Conservation (phyloP, 1,140 invertebrate species). For the Euborellia annulipes region DNA sequence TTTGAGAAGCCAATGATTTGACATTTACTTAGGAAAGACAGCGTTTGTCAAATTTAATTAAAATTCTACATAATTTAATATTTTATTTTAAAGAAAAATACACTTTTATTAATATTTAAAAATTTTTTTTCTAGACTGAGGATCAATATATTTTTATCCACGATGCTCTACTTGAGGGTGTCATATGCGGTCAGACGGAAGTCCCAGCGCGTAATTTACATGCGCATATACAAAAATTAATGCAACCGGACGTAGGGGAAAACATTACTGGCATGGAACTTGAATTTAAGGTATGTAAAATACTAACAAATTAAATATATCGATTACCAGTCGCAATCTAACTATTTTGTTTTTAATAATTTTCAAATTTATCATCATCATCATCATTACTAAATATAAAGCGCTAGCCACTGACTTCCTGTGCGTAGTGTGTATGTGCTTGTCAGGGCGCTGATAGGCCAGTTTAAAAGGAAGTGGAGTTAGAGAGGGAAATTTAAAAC, state of each 20-base stretch:
- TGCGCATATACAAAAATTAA: slow-evolving; percentile 83
- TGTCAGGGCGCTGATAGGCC: too few relatives aligned
- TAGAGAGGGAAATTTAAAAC: too few relatives aligned
- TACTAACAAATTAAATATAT: slow-evolving; percentile 2
- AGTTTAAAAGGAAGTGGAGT: too few relatives aligned
- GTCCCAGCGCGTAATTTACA: slow-evolving; percentile 83
- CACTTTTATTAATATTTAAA: too few relatives aligned
- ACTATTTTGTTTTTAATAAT: not conserved
- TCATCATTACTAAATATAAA: too few relatives aligned
- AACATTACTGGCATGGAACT: slow-evolving; percentile 93
- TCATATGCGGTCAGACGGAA: slow-evolving; percentile 89
- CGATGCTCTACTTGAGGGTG: slow-evolving; percentile 88
- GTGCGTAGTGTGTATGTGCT: too few relatives aligned
- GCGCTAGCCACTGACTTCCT: too few relatives aligned
- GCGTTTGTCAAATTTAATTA: too few relatives aligned
- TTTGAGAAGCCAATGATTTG: too few relatives aligned
- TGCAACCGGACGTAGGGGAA: slow-evolving; percentile 62
- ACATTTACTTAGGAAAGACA: too few relatives aligned
- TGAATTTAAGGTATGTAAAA: slow-evolving; percentile 71
- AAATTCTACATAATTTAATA: too few relatives aligned
- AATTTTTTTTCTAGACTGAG: slow-evolving; percentile 67
- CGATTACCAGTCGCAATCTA: not conserved
- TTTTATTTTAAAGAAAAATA: too few relatives aligned
- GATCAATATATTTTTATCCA: slow-evolving; percentile 99
- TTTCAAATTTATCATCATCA: slow-evolving; percentile 5